A percentile compares a stretch with the other conserved stretches of the same genome.
phyloP scores from a whole-genome alignment of 2,113 vertebrate genomes.

The Urocitellus parryii region DNA sequence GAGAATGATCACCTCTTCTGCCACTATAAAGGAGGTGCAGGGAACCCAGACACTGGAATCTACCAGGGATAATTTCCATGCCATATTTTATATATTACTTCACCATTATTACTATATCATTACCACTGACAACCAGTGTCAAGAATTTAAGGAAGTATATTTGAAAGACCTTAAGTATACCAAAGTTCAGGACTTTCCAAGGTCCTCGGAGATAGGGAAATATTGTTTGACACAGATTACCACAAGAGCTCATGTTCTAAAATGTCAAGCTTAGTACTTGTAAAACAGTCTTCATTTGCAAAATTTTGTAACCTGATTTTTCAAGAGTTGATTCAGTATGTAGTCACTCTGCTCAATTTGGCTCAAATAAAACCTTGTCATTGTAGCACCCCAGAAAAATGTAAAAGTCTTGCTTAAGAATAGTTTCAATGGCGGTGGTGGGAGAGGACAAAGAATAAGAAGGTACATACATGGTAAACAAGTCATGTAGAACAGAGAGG shows the following conservation, averaged over 20 bases:
- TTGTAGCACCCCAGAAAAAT: conserved; percentile 3
- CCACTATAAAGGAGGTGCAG: neutral
- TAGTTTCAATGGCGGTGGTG: neutral
- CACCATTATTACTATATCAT: no score
- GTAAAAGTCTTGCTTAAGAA: neutral
- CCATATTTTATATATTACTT: neutral
- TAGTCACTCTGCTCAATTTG: neutral
- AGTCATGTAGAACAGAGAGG: neutral
- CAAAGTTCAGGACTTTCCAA: neutral
- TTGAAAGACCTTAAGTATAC: neutral
- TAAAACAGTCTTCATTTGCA: conserved; percentile 1
- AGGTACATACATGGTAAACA: neutral
- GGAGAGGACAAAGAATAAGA: neutral
- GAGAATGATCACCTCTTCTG: neutral
- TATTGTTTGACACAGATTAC: neutral
- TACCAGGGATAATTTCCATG: neutral
- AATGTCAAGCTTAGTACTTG: neutral
- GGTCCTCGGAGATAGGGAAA: neutral
- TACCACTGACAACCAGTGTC: neutral
- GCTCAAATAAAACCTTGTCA: neutral
- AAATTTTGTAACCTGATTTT: neutral
- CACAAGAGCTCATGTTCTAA: neutral
- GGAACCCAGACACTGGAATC: neutral
- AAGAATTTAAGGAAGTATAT: neutral
- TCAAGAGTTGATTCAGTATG: conserved; percentile 13